phyloP scores from a whole-genome alignment of 2,888 invertebrate genomes.

The Cephus nigrinus region DNA sequence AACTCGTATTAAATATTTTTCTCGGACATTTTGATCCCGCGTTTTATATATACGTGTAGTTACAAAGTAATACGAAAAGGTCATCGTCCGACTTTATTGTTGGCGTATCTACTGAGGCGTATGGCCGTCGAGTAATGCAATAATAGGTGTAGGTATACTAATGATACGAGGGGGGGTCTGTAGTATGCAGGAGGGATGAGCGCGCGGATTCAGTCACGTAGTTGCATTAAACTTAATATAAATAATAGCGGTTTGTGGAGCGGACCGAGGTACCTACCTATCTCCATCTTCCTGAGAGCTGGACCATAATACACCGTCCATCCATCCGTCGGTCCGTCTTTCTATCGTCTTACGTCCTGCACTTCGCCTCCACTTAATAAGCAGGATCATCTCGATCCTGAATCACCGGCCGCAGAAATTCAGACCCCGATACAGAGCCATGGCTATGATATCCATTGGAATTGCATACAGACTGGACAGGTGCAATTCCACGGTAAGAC shows the following conservation, averaged over 20 bases:
- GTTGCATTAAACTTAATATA: conserved; percentile 67
- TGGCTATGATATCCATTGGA: background rate
- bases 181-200: conserved; percentile 27
- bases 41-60: background rate
- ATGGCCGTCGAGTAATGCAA: conserved; percentile 59
- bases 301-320: conserved; percentile 58
- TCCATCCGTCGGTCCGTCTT: conserved; percentile 17
- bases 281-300: conserved; percentile 57
- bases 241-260: conserved; percentile 66
- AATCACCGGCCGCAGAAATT: conserved; percentile 54
- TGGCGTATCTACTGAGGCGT: conserved; percentile 10
- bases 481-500: background rate
- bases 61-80: background rate
- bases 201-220: conserved; percentile 65
- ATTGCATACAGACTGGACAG: background rate
- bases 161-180: conserved; percentile 57
- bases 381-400: conserved; percentile 60
- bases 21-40: background rate
- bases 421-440: background rate
- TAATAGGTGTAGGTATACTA: conserved; percentile 64
- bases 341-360: conserved; percentile 24
- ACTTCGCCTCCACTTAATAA: conserved; percentile 65
- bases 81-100: background rate
- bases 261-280: conserved; percentile 55
- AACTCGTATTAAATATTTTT: background rate